Evolutionary conservation across 2,888 invertebrate species (phyloP).

Genomic region (Drosophila dives): DNA sequence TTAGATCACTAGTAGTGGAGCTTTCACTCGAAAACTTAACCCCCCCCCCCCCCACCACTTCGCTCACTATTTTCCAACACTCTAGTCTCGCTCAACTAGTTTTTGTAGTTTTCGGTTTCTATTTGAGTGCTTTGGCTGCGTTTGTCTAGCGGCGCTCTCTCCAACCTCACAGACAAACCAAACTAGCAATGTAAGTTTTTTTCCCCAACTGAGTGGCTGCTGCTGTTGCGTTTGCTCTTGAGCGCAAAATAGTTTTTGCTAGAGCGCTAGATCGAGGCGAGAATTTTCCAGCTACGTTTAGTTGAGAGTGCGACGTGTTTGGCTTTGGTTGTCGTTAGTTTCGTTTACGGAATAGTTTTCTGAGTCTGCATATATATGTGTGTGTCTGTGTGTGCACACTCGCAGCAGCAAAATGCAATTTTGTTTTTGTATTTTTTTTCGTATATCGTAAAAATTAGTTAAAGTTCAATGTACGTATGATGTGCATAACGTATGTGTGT

Average conservation of each 20-base stretch:
- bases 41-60: not conserved
- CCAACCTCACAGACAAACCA: slow-evolving; percentile 15
- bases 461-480: not conserved
- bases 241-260: slow-evolving; percentile 68
- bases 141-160: slow-evolving; percentile 37
- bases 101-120: slow-evolving; percentile 56
- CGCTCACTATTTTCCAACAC: not conserved
- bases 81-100: slow-evolving; percentile 45
- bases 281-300: slow-evolving; percentile 60
- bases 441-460: not conserved
- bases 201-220: slow-evolving; percentile 13
- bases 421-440: not conserved
- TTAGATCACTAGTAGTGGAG: slow-evolving; percentile 20
- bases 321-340: slow-evolving; percentile 62
- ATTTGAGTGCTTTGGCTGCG: slow-evolving; percentile 54
- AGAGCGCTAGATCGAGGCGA: slow-evolving; percentile 59
- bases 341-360: slow-evolving; percentile 25
- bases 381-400: not conserved
- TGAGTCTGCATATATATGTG: not conserved
- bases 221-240: slow-evolving; percentile 44
- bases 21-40: slow-evolving; percentile 55
- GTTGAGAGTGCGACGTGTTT: slow-evolving; percentile 58
- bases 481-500: not conserved
- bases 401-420: not conserved
- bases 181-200: slow-evolving; percentile 52